A percentile compares a stretch with the other conserved stretches of the same genome.
Evolutionary conservation across 1,140 invertebrate genomes (phyloP).

Genomic region (Sitobion miscanthi): DNA sequence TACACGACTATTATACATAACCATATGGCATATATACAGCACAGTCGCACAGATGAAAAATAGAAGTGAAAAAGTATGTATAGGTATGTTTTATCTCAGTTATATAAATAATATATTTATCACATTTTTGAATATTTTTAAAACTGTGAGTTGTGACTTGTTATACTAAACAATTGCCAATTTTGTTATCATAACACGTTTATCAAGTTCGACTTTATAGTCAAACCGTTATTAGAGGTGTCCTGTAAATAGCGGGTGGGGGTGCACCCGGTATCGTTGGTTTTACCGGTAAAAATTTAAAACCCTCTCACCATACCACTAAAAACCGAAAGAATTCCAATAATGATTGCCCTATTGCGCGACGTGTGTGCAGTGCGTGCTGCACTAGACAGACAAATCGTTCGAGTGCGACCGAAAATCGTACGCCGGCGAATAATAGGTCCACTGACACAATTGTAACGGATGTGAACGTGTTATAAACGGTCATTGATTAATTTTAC

Average conservation of each 20-base stretch:
- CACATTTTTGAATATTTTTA: not conserved
- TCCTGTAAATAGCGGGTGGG: not conserved
- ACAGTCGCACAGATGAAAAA: too few species aligned
- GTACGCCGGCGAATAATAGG: not conserved
- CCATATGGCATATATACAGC: not conserved
- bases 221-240: too few species aligned
- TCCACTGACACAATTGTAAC: conserved; percentile 40
- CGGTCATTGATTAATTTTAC: conserved; percentile 22
- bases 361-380: not conserved
- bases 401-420: conserved; percentile 12
- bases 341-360: not conserved
- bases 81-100: not conserved
- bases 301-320: not conserved
- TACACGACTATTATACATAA: not conserved
- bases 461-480: conserved; percentile 23
- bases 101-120: not conserved
- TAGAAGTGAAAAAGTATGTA: not conserved
- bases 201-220: not conserved
- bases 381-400: not conserved
- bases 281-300: not conserved
- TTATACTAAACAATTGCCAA: not conserved
- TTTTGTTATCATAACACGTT: too few species aligned
- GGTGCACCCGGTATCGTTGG: not conserved
- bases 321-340: not conserved
- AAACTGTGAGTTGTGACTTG: not conserved